Percentiles rank a stretch among this genome's conserved stretches.
These are phyloP conservation scores for Protophormia terraenovae DNA, from an alignment of 2,888 invertebrate species.

Conservation along the genomic window DNA sequence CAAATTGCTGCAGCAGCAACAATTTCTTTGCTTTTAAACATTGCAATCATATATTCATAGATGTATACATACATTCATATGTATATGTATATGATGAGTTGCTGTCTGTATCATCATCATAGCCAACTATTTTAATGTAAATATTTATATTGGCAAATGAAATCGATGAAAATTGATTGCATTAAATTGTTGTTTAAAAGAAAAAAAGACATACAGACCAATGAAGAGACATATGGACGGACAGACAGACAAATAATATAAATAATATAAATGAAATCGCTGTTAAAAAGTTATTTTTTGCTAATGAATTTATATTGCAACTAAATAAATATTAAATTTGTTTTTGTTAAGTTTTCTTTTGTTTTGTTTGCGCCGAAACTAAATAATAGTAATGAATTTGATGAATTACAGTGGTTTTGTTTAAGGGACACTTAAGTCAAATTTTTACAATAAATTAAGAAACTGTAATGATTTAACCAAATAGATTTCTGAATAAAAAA, in stretches of 20 bases:
- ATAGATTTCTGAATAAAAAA: too few species aligned
- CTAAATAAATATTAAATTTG: background rate
- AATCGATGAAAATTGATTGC: constrained; percentile 60
- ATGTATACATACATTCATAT: background rate
- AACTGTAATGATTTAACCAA: background rate
- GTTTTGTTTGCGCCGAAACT: background rate
- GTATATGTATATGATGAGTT: background rate
- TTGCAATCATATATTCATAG: too few species aligned
- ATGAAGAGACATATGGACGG: background rate
- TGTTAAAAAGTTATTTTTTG: constrained; percentile 42
- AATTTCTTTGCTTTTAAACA: background rate
- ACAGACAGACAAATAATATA: background rate
- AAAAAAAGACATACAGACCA: background rate
- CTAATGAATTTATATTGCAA: constrained; percentile 30
- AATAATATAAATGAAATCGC: constrained; percentile 12
- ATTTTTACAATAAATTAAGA: background rate
- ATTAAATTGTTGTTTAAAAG: constrained; percentile 11
- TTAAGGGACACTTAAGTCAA: too few species aligned
- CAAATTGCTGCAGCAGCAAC: background rate
- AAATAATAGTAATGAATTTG: background rate
- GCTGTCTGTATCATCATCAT: background rate
- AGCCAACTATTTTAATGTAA: constrained; percentile 39
- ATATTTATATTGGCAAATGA: constrained; percentile 58
- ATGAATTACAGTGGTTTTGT: background rate
- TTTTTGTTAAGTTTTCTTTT: background rate